Evolutionary conservation across 2,888 invertebrate species (phyloP).

Genomic region (Cryptocheilus praepositus): DNA sequence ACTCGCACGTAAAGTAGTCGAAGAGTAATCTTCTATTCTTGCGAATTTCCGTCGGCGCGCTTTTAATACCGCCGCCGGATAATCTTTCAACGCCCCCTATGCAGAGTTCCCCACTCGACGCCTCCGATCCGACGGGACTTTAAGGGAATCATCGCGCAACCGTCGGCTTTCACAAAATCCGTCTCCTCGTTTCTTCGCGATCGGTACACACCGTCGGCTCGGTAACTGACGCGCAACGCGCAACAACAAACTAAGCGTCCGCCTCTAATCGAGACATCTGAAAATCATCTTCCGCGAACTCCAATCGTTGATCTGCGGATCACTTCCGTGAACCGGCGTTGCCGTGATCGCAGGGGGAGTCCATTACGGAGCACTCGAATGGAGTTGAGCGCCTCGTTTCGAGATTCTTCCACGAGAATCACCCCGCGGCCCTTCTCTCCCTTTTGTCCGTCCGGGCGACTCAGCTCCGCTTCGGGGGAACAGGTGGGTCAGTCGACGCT

Average conservation of each 20-base stretch:
- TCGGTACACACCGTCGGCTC: background rate
- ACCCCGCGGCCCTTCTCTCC: background rate
- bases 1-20: conserved; percentile 11
- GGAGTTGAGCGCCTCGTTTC: conserved; percentile 14
- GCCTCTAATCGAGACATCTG: background rate
- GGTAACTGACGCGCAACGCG: conserved; percentile 4
- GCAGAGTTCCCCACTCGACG: too few species aligned
- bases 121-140: too few species aligned
- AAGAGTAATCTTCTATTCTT: conserved; percentile 33
- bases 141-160: too few species aligned
- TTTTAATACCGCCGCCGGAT: background rate
- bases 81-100: background rate
- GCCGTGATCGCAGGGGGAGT: conserved; percentile 18
- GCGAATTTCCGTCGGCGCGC: conserved; percentile 14
- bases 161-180: too few species aligned
- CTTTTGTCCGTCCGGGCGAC: conserved; percentile 10
- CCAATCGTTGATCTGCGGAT: conserved; percentile 11
- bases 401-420: conserved; percentile 22
- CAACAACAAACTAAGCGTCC: background rate
- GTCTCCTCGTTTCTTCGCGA: too few species aligned
- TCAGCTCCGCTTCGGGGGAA: conserved; percentile 37
- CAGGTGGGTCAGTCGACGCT: conserved; percentile 52
- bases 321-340: conserved; percentile 34
- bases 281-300: too few species aligned
- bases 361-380: conserved; percentile 16